phyloP scores from a whole-genome alignment of 2,888 invertebrate species.

The Lamproptera curius region DNA sequence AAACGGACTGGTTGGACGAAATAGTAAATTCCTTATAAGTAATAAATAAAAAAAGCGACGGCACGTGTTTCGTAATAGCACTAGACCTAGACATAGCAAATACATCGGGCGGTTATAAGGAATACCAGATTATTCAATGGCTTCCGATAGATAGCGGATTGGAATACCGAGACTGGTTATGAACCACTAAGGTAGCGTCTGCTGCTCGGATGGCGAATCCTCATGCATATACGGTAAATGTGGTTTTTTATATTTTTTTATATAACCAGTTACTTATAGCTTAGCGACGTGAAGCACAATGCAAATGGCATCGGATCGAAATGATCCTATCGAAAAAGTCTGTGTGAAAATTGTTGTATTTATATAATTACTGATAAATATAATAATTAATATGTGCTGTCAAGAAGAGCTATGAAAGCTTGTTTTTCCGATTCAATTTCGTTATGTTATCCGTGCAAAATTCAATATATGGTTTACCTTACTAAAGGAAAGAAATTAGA shows the following conservation, averaged over 20 bases:
- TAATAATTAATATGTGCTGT: not conserved
- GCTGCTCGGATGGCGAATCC: not conserved
- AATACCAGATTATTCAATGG: not conserved
- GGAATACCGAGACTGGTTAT: not conserved
- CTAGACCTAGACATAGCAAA: not conserved
- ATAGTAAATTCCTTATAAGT: no score
- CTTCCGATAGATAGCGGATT: constrained; percentile 1
- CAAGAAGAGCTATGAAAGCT: not conserved
- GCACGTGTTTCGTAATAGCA: not conserved
- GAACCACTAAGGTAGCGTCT: not conserved
- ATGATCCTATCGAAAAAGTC: not conserved
- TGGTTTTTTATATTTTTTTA: not conserved
- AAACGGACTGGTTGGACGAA: no score
- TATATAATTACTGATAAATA: not conserved
- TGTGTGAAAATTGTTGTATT: not conserved
- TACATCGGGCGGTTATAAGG: not conserved
- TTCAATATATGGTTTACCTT: no score
- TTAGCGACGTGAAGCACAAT: no score
- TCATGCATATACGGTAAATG: not conserved
- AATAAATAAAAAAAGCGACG: no score
- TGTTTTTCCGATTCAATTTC: not conserved
- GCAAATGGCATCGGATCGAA: not conserved
- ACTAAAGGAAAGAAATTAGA: no score
- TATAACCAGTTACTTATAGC: no score
- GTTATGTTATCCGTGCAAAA: no score